phyloP scores from a whole-genome alignment of 2,113 vertebrate genomes.

The Cebidichthys violaceus region DNA sequence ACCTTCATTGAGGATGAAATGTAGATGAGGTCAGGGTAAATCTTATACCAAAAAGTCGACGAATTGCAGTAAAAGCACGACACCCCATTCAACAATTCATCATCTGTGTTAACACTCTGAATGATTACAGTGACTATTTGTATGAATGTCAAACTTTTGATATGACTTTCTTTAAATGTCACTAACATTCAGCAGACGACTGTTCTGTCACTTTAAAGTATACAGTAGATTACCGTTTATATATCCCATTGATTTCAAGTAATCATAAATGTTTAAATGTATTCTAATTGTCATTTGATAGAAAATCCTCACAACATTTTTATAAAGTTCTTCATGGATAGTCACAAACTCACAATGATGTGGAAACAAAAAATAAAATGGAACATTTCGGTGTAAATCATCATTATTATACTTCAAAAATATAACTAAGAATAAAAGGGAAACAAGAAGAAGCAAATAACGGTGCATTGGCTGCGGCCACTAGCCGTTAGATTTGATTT shows the following conservation, averaged over 20 bases:
- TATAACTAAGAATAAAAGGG: background rate
- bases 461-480: background rate
- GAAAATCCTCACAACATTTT: background rate
- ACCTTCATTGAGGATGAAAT: background rate
- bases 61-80: background rate
- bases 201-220: background rate
- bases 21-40: background rate
- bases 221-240: background rate
- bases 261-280: background rate
- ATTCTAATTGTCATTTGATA: background rate
- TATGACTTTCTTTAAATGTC: background rate
- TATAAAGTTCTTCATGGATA: background rate
- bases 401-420: conserved; percentile 23
- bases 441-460: background rate
- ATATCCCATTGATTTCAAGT: background rate
- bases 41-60: background rate
- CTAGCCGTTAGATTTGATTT: conserved; percentile 38
- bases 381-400: conserved; percentile 8
- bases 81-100: background rate
- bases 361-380: background rate
- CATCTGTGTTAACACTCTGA: background rate
- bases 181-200: background rate
- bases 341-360: background rate
- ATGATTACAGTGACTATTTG: background rate
- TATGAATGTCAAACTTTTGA: background rate